Evolutionary conservation across 2,113 vertebrate species (phyloP).

Genomic region (Scomber japonicus): DNA sequence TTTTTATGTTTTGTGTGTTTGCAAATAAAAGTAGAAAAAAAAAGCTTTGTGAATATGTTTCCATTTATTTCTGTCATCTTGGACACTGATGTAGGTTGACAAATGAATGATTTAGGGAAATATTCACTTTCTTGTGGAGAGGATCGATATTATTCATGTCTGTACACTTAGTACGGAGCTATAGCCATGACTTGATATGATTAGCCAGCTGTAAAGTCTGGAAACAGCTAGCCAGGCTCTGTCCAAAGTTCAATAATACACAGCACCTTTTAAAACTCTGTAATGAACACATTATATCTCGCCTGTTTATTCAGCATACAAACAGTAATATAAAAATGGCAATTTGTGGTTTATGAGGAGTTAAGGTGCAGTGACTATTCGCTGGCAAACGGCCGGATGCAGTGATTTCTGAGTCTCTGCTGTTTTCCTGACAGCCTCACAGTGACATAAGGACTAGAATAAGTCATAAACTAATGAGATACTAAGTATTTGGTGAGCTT

Average conservation of each 20-base stretch:
- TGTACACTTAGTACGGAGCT: too few species aligned
- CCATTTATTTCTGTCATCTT: conserved; percentile 7
- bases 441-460: too few species aligned
- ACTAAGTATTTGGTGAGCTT: neutral
- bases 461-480: too few species aligned
- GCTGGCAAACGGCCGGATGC: neutral
- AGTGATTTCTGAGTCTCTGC: neutral
- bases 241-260: neutral
- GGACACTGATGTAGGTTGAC: neutral
- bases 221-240: neutral
- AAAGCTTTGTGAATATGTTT: conserved; percentile 26
- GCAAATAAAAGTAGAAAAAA: conserved; percentile 75
- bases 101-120: neutral
- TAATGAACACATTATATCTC: too few species aligned
- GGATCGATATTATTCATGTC: too few species aligned
- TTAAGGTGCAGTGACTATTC: too few species aligned
- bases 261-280: too few species aligned
- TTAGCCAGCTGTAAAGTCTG: neutral
- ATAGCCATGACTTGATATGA: too few species aligned
- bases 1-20: conserved; percentile 63
- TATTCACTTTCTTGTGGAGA: neutral
- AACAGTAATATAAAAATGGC: too few species aligned
- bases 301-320: too few species aligned
- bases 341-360: too few species aligned
- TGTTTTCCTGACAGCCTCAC: too few species aligned